phyloP scores from a whole-genome alignment of 2,113 vertebrate genomes.

The Leucoraja erinaceus region DNA sequence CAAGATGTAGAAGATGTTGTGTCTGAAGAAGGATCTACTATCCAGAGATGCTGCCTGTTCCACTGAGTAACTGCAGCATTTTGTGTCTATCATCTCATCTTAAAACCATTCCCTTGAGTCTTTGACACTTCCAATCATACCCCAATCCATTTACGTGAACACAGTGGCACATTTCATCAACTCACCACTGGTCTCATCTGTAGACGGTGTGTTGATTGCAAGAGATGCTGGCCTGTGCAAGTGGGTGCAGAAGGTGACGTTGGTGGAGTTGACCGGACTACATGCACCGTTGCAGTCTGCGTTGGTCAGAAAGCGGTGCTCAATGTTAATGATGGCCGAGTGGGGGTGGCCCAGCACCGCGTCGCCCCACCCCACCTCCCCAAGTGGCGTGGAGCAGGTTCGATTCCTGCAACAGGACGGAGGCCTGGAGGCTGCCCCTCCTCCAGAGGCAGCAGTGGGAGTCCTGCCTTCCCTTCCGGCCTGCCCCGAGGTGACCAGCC shows the following conservation, averaged over 20 bases:
- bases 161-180: not conserved
- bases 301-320: not conserved
- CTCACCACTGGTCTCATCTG: conserved; percentile 56
- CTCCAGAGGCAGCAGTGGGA: conserved; percentile 43
- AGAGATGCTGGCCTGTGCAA: conserved; percentile 49
- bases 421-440: conserved; percentile 42
- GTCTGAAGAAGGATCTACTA: too few species aligned
- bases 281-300: conserved; percentile 41
- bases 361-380: conserved; percentile 27
- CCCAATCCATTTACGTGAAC: too few species aligned
- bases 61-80: too few species aligned
- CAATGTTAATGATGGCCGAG: conserved; percentile 23
- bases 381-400: conserved; percentile 48
- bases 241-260: conserved; percentile 51
- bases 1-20: too few species aligned
- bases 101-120: too few species aligned
- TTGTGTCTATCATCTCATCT: too few species aligned
- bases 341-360: conserved; percentile 40
- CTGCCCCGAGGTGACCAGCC: conserved; percentile 40
- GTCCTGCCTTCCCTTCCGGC: not conserved
- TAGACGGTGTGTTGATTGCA: conserved; percentile 57
- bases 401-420: conserved; percentile 38
- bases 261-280: conserved; percentile 50
- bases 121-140: too few species aligned
- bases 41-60: too few species aligned